phyloP scores from a whole-genome alignment of 2,888 invertebrate genomes.

The Eupithecia subumbrata region DNA sequence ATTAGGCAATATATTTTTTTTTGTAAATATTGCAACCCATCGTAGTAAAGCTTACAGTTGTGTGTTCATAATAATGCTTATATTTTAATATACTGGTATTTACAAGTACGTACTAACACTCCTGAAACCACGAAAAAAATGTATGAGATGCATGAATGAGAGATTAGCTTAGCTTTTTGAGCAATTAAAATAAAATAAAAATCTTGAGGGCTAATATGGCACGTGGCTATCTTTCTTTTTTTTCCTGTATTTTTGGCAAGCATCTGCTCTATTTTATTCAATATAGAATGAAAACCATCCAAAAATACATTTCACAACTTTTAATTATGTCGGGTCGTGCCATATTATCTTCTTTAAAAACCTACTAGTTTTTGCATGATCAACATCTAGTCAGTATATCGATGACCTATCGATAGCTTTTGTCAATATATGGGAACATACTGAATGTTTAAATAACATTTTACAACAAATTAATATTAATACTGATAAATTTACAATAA shows the following conservation, averaged over 20 bases:
- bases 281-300: not conserved
- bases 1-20: not conserved
- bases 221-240: not conserved
- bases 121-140: not conserved
- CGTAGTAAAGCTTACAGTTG: conserved; percentile 1
- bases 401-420: not conserved
- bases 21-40: not conserved
- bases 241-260: not conserved
- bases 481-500: not conserved
- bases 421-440: not conserved
- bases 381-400: not conserved
- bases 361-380: not conserved
- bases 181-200: not conserved
- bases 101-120: conserved; percentile 1
- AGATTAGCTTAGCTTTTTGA: conserved; percentile 11
- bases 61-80: conserved; percentile 12
- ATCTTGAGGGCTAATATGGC: not conserved
- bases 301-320: not conserved
- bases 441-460: not conserved
- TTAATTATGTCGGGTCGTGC: not conserved
- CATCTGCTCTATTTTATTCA: not conserved
- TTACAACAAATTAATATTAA: not conserved
- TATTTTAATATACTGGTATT: not conserved
- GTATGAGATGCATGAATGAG: conserved; percentile 5
- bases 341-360: not conserved